Percentiles rank a stretch among this genome's conserved stretches.
These are phyloP conservation scores for Hypanus sabinus DNA, from an alignment of 2,113 vertebrate genomes.

Conservation along the genomic window DNA sequence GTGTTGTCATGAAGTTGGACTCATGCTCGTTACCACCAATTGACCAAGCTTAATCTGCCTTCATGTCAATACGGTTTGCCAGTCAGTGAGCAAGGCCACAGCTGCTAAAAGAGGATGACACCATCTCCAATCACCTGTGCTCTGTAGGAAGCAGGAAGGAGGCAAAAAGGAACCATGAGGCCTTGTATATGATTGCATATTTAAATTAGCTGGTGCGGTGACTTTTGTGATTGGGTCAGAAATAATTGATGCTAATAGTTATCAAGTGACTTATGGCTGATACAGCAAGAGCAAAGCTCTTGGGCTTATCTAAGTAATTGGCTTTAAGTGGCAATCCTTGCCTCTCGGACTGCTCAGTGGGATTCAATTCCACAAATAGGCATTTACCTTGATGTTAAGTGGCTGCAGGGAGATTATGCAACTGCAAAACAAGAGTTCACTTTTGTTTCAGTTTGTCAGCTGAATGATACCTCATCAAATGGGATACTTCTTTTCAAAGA, in stretches of 20 bases:
- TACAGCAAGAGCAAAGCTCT: not conserved
- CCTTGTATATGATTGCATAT: not conserved
- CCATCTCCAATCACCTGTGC: not conserved
- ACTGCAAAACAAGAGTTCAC: conserved; percentile 17
- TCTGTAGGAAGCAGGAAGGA: not conserved
- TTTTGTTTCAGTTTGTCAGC: not conserved
- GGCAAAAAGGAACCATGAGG: not conserved
- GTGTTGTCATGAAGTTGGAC: not conserved
- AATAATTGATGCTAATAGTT: conserved; percentile 37
- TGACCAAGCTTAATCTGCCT: not conserved
- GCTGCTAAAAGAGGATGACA: not conserved
- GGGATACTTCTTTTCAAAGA: not conserved
- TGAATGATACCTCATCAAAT: not conserved
- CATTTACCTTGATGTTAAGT: conserved; percentile 24
- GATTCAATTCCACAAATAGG: conserved; percentile 27
- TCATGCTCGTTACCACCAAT: not conserved
- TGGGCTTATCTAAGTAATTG: conserved; percentile 31
- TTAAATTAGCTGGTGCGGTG: conserved; percentile 17
- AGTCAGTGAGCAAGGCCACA: not conserved
- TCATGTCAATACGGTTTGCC: too few relatives aligned
- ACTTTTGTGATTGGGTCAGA: conserved; percentile 13
- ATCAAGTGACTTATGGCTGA: conserved; percentile 2
- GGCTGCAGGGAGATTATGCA: not conserved
- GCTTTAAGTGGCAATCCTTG: conserved; percentile 25
- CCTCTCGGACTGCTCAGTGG: not conserved